phyloP scores from a whole-genome alignment of 2,797 vertebrate species.

The Typhlichthys eigenmanni region DNA sequence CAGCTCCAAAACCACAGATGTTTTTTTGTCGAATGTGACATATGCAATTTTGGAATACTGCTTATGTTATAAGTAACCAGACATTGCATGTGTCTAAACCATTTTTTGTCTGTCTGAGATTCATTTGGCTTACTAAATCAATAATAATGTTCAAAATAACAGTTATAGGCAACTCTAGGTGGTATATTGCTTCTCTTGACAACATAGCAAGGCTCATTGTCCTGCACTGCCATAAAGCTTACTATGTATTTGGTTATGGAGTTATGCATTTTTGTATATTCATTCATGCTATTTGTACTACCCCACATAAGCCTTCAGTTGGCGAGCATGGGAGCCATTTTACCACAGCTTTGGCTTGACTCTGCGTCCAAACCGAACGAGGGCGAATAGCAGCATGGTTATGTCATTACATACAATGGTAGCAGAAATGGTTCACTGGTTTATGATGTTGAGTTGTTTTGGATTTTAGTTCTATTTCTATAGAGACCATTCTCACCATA shows the following conservation, averaged over 20 bases:
- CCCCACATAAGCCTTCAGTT: neutral
- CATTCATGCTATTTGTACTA: slow-evolving; percentile 3
- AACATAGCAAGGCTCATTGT: neutral
- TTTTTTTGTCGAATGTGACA: slow-evolving; percentile 53
- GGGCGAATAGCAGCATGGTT: slow-evolving; percentile 7
- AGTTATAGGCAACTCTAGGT: neutral
- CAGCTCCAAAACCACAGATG: slow-evolving; percentile 64
- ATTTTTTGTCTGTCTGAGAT: slow-evolving; percentile 20
- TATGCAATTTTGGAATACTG: slow-evolving; percentile 58
- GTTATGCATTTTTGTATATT: neutral
- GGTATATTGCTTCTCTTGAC: neutral
- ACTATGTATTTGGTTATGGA: slow-evolving; percentile 9
- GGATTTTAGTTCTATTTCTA: slow-evolving; percentile 63
- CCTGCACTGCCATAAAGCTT: neutral
- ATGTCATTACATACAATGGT: slow-evolving; percentile 35
- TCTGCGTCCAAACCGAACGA: slow-evolving; percentile 15
- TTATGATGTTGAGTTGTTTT: slow-evolving; percentile 58
- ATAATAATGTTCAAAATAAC: slow-evolving; percentile 13
- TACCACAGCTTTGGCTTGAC: slow-evolving; percentile 17
- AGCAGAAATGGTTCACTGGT: slow-evolving; percentile 56
- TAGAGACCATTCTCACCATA: slow-evolving; percentile 65
- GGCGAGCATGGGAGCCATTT: slow-evolving; percentile 3
- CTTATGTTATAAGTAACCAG: slow-evolving; percentile 58
- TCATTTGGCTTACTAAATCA: slow-evolving; percentile 26
- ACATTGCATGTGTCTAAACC: slow-evolving; percentile 35